Evolutionary conservation across 1,140 invertebrate species (phyloP), one percentile per base, ranked within the genome.

Genomic region (Megalopta genalis): DNA sequence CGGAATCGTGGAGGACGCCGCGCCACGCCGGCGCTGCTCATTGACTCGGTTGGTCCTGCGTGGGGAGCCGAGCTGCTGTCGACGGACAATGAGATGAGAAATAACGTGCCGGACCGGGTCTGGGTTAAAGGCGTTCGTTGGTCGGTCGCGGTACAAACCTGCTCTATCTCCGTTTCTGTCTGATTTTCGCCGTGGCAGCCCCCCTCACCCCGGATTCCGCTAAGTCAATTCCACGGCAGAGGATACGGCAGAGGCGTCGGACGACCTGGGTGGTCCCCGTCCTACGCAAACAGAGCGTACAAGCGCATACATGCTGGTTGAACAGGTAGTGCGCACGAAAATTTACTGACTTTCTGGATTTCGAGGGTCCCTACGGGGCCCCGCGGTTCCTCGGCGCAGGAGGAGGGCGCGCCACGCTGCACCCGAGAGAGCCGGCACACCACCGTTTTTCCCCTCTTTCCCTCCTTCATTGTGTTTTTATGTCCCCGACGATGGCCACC

Each of bases 301-400:
- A 81, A 77, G 71, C 46, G 66, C 67, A 81, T 82, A 80, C 75
- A 76, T 46, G 70, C 72, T 76, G 70, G 80, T 42, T 32, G 86
- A 89, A 89, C 89, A 88, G 89, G 87, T 90, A 90, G 87, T 86
- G 85, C 72, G 60, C 85, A 14, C 85, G 83, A 84, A 90, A 91
- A 91, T 90, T 91, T 91, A 90, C 87, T 87, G 88, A 85, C 88
- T 91, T 90, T 90, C 84, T 82, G 88, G 85, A 88, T 90, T 88
- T 88, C 65, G 77, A 78, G 54, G n/a, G 21, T 74, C 21, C 7
- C 18, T 42, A 65, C 32, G 21, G 21, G 37, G 60, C 21, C 39
- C 32, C 32, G 32, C 14, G 42, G 42, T 9, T 46, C 42, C 14
- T 12, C 42, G 32, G 10, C 42, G 42, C 42, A 46, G 42, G 42